Conservation (phyloP, 2,113 vertebrate species). For the Cranoglanis bouderius region DNA sequence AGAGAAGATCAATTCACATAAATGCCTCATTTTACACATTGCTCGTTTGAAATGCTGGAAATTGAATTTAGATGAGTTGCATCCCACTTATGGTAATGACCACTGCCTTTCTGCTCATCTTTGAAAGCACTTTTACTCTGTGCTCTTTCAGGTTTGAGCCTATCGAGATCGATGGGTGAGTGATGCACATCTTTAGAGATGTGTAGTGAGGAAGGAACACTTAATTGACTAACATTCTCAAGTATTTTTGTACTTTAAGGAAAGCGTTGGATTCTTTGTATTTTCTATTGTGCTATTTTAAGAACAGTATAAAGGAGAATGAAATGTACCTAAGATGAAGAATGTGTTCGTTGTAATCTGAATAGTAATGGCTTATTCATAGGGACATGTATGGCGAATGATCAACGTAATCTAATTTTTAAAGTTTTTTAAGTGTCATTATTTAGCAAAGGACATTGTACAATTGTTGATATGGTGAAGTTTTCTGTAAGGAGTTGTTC, state of each 20-base stretch:
- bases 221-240: not conserved
- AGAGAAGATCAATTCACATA: constrained; percentile 59
- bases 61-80: constrained; percentile 63
- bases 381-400: not conserved
- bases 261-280: not conserved
- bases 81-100: constrained; percentile 60
- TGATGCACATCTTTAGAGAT: not conserved
- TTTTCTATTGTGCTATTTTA: not conserved
- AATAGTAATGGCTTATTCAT: not conserved
- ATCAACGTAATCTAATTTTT: not conserved
- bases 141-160: constrained; percentile 55
- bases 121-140: constrained; percentile 24
- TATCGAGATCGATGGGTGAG: constrained; percentile 35
- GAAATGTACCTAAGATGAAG: not conserved
- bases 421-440: too few relatives aligned
- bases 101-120: constrained; percentile 43
- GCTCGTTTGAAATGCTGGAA: constrained; percentile 62
- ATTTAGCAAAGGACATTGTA: not conserved
- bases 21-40: constrained; percentile 38
- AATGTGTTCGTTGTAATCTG: not conserved
- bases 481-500: not conserved
- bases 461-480: not conserved
- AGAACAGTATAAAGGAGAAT: not conserved
- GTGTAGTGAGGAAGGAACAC: not conserved
- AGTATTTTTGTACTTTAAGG: not conserved